A percentile compares a stretch with the other conserved stretches of the same genome.
These are phyloP conservation scores for Ophonus ardosiacus DNA, from an alignment of 2,888 invertebrate genomes.

Conservation along the genomic window DNA sequence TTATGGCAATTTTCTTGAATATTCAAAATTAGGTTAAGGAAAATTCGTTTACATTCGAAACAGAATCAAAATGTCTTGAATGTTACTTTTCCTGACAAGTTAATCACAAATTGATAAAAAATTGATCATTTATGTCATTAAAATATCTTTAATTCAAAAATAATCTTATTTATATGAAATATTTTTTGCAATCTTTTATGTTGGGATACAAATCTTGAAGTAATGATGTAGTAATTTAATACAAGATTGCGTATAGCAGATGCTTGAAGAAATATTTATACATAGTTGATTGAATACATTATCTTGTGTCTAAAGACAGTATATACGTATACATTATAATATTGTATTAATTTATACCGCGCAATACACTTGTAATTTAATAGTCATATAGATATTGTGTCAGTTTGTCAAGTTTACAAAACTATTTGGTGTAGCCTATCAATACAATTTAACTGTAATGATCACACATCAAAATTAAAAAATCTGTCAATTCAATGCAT, in stretches of 20 bases:
- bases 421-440: background rate
- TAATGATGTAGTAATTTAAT: background rate
- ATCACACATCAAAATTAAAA: background rate
- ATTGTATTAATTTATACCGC: background rate
- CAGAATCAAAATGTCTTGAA: background rate
- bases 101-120: background rate
- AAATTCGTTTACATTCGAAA: background rate
- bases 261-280: background rate
- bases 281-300: background rate
- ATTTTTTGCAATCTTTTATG: background rate
- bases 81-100: background rate
- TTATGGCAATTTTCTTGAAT: background rate
- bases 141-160: background rate
- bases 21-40: background rate
- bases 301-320: background rate
- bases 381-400: background rate
- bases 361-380: background rate
- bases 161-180: background rate
- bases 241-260: background rate
- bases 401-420: background rate
- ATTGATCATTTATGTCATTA: background rate
- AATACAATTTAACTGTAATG: background rate
- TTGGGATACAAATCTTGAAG: background rate
- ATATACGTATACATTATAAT: background rate
- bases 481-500: no score